Conservation (phyloP, 2,113 vertebrate species). For the Halcyon senegalensis region DNA sequence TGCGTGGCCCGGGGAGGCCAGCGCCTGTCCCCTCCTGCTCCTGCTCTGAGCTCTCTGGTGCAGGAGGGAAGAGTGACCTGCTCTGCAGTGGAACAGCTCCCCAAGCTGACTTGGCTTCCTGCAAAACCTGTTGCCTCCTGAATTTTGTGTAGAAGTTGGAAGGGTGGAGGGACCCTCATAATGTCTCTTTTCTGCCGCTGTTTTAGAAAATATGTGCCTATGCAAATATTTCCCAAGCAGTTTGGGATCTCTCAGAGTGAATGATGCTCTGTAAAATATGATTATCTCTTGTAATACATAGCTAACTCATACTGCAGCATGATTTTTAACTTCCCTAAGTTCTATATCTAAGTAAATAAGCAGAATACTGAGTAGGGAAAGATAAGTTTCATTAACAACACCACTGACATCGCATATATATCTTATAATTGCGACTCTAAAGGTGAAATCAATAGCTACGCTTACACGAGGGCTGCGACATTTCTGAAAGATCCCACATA, state of each 20-base stretch:
- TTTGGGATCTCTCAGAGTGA: background rate
- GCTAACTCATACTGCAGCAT: background rate
- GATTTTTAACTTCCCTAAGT: background rate
- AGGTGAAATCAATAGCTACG: slow-evolving; percentile 66
- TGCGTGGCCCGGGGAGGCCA: fast-evolving
- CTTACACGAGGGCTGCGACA: slow-evolving; percentile 9
- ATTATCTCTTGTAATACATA: background rate
- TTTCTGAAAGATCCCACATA: slow-evolving; percentile 32
- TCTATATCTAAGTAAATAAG: background rate
- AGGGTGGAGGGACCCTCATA: background rate
- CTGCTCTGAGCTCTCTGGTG: fast-evolving
- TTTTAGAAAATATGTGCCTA: background rate
- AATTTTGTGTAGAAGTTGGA: background rate
- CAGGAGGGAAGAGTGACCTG: background rate
- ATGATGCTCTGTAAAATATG: background rate
- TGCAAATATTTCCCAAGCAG: background rate
- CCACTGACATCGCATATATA: background rate
- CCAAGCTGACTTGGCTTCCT: fast-evolving
- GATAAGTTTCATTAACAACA: slow-evolving; percentile 54
- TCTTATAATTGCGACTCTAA: slow-evolving; percentile 52
- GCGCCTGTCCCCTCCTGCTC: background rate
- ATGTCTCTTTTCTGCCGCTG: background rate
- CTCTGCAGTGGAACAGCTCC: background rate
- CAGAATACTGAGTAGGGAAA: slow-evolving; percentile 1
- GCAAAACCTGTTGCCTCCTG: background rate